phyloP scores from a whole-genome alignment of 2,888 invertebrate species.

The Nomada hirtipes region DNA sequence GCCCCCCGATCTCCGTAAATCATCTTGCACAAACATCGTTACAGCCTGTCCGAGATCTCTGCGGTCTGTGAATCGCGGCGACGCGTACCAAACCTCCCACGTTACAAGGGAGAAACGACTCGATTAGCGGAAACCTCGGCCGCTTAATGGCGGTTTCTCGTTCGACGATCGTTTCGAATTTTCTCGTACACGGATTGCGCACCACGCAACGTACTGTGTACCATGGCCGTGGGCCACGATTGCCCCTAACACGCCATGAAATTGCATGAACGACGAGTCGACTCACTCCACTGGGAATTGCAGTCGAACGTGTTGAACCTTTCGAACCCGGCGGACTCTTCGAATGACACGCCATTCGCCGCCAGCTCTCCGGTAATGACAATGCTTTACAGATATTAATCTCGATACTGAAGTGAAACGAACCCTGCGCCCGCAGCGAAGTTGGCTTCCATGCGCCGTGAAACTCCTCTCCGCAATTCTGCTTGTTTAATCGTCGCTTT shows the following conservation, averaged over 20 bases:
- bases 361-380: slow-evolving; percentile 9
- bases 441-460: not conserved
- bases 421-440: slow-evolving; percentile 8
- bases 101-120: slow-evolving; percentile 42
- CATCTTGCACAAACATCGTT: slow-evolving; percentile 38
- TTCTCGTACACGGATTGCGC: slow-evolving; percentile 9
- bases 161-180: slow-evolving; percentile 40
- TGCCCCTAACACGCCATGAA: slow-evolving; percentile 60
- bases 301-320: slow-evolving; percentile 40
- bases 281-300: slow-evolving; percentile 40
- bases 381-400: slow-evolving; percentile 37
- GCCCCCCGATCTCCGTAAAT: slow-evolving; percentile 20
- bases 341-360: slow-evolving; percentile 22
- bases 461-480: not conserved
- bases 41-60: slow-evolving; percentile 23
- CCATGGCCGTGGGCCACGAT: slow-evolving; percentile 50
- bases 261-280: slow-evolving; percentile 50
- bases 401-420: slow-evolving; percentile 27
- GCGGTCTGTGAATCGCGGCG: not conserved
- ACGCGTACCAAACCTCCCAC: slow-evolving; percentile 36
- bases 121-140: slow-evolving; percentile 60
- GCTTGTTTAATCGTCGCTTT: slow-evolving; percentile 16
- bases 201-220: not conserved
- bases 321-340: slow-evolving; percentile 22
- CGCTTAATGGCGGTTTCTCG: slow-evolving; percentile 47